These are phyloP conservation scores for Acanthaster planci DNA, from an alignment of 35 echinoderm and acorn worm species.

Conservation along the genomic window DNA sequence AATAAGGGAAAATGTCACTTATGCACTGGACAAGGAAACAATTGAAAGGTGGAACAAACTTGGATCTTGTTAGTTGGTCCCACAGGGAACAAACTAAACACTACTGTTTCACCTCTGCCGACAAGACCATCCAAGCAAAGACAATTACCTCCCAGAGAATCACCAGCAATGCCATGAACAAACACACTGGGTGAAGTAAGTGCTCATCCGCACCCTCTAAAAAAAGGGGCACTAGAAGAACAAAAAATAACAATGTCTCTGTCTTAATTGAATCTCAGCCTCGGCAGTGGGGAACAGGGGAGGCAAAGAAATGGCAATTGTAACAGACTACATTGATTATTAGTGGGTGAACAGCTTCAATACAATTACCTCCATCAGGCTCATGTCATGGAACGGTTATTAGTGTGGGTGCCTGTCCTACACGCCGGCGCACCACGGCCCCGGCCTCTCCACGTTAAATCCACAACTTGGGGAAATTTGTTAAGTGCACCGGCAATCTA, in stretches of 20 bases:
- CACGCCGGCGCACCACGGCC: neutral
- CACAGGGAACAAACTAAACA: no score
- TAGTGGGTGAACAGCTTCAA: neutral
- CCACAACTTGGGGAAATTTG: conserved; percentile 25
- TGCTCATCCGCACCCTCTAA: no score
- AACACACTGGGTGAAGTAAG: neutral
- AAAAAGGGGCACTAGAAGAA: neutral
- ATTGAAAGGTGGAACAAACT: no score
- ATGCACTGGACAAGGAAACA: no score
- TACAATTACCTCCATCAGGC: conserved; percentile 14
- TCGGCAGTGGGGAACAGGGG: neutral
- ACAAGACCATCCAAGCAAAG: no score
- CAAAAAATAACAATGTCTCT: neutral
- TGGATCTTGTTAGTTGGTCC: no score
- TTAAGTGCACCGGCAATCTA: conserved; percentile 24
- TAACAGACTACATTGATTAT: conserved; percentile 24
- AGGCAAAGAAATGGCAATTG: neutral
- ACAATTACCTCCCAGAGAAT: no score
- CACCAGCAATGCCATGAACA: neutral
- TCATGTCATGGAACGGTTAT: conserved; percentile 10
- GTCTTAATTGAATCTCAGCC: neutral
- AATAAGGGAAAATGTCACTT: no score
- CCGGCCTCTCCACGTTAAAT: neutral
- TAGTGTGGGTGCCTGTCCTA: conserved; percentile 1
- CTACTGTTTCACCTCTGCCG: no score